Base-by-base conservation (phyloP, 2,797 vertebrate genomes). In the Rhinella marina region DNA sequence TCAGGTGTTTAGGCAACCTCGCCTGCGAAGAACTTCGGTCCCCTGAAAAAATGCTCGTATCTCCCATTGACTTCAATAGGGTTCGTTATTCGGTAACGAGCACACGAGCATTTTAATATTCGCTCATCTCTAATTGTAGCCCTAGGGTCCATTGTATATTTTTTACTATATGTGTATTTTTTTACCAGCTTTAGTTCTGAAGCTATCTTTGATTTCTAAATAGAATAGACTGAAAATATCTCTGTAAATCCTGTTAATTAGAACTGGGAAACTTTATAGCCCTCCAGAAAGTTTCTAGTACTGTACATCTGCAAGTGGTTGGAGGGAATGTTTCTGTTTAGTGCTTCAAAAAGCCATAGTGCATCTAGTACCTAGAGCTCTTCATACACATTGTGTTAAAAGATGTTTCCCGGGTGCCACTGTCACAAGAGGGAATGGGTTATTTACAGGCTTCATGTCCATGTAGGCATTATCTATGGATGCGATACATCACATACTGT, bases 241-340 rank as follows among this genome's bases (percentile, higher is more conserved):
- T 41, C 41, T 75, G 16, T 12, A 75, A 75, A 75, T 12, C 72
- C 72, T 21, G 41, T 12, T 75, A 21, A 75, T 76, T 76, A 76
- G 21, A 52, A 50, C 21, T 52, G 52, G 73, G 2, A 76, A 52
- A 50, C 73, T 76, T 76, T 76, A 23, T n/a, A 76, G 73, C 13
- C 4, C 48, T 76, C 41, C n/a, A 52, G 73, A 76, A 48, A 75
- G 21, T 76, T 14, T 10, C 29, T 73, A 48, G 32, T 23, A 4
- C 19, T 76, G 73, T 21, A 76, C 48, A 76, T 76, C 41, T 76
- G 73, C 32, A 76, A 52, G 73, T 52, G 50, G 73, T 50, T 76
- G 52, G 13, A 76, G 32, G 72, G 21, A 6, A n/a, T n/a, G 48
- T 76, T 50, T 75, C 50, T 7, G 17, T 75, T n/a, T 76, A 52